Conservation (phyloP, 1,140 invertebrate species). For the Drosophila orosa region DNA sequence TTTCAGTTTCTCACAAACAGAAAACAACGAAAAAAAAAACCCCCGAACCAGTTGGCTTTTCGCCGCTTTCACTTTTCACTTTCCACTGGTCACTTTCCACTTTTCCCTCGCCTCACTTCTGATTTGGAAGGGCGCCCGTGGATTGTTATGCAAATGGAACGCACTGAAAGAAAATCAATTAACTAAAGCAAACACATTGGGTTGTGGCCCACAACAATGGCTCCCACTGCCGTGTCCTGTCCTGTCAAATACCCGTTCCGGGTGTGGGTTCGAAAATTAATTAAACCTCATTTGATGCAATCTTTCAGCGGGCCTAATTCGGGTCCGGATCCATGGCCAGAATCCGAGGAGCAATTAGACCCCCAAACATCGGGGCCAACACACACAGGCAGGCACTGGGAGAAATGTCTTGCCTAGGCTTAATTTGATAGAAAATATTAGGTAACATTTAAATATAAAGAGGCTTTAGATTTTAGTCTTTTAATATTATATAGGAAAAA, state of each 20-base stretch:
- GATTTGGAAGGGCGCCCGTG: slow-evolving; percentile 24
- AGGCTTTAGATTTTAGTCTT: too few species aligned
- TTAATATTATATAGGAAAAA: too few species aligned
- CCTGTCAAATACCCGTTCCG: slow-evolving; percentile 45
- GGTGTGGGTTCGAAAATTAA: slow-evolving; percentile 64
- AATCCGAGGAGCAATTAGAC: slow-evolving; percentile 63
- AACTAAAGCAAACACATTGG: slow-evolving; percentile 69
- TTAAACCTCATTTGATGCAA: slow-evolving; percentile 74
- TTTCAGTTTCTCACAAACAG: slow-evolving; percentile 50
- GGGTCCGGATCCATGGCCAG: slow-evolving; percentile 16
- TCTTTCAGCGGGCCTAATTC: slow-evolving; percentile 53
- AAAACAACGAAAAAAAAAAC: slow-evolving; percentile 19
- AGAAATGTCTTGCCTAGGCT: too few species aligned
- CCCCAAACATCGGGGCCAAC: slow-evolving; percentile 53
- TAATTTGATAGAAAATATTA: too few species aligned
- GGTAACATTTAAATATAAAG: too few species aligned
- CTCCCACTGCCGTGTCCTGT: not conserved
- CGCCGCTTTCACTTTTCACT: slow-evolving; percentile 42
- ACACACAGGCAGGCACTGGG: slow-evolving; percentile 10
- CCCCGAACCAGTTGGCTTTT: slow-evolving; percentile 23
- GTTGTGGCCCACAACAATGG: slow-evolving; percentile 43
- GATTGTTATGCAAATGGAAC: slow-evolving; percentile 75
- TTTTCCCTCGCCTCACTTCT: slow-evolving; percentile 16
- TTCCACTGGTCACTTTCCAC: slow-evolving; percentile 10
- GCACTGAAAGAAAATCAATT: slow-evolving; percentile 81